Conservation (phyloP, 2,113 vertebrate genomes). For the Centrocercus urophasianus region DNA sequence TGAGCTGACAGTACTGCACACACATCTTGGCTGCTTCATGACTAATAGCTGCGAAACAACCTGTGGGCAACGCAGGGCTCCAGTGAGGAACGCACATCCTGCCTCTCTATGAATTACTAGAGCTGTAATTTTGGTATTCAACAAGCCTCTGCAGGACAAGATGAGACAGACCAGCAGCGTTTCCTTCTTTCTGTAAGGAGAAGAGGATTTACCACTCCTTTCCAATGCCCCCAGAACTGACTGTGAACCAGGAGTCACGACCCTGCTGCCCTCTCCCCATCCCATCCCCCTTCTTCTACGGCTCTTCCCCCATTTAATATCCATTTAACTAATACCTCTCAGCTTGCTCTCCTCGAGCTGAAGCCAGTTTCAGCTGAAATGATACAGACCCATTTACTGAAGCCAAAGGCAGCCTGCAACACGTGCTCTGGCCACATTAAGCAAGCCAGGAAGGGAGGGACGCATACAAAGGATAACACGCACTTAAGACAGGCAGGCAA, state of each 20-base stretch:
- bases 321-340: background rate
- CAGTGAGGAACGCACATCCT: background rate
- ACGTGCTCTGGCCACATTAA: background rate
- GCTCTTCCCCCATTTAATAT: background rate
- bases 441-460: background rate
- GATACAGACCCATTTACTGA: background rate
- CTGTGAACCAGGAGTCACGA: background rate
- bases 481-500: background rate
- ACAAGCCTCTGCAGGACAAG: conserved; percentile 10
- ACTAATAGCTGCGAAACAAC: background rate
- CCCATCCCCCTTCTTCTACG: background rate
- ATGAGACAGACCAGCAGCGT: background rate
- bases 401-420: background rate
- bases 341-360: background rate
- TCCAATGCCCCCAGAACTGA: background rate
- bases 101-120: background rate
- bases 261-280: background rate
- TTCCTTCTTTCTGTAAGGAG: background rate
- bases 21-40: background rate
- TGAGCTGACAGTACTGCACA: background rate
- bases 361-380: background rate
- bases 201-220: background rate
- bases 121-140: conserved; percentile 3
- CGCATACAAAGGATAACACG: background rate
- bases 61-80: background rate